A percentile compares a stretch with the other conserved stretches of the same genome.
Conservation (phyloP, 2,113 vertebrate species). For the Ptychochromis oligacanthus region DNA sequence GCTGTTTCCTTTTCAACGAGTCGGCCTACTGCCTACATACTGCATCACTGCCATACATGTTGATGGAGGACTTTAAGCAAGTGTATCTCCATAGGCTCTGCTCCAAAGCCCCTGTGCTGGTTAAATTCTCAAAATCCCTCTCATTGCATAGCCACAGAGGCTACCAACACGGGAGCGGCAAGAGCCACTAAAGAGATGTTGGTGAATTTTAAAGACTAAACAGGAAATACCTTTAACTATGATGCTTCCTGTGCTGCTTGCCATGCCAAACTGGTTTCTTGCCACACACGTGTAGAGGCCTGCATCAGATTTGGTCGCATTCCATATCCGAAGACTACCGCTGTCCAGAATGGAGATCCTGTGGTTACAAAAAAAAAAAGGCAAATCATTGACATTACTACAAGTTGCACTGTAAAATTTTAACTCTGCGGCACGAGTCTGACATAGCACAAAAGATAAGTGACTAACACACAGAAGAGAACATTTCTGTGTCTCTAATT, state of each 20-base stretch:
- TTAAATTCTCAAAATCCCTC: not conserved
- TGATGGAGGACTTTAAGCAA: not conserved
- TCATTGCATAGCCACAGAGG: not conserved
- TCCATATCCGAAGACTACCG: constrained; percentile 91
- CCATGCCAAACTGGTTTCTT: constrained; percentile 92
- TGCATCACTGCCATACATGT: not conserved
- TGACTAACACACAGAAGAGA: constrained; percentile 5
- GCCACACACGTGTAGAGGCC: constrained; percentile 93
- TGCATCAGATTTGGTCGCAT: constrained; percentile 87
- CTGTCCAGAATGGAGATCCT: constrained; percentile 88
- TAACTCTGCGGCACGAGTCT: not conserved
- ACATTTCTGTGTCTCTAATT: constrained; percentile 43
- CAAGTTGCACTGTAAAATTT: not conserved
- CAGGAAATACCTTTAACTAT: constrained; percentile 89
- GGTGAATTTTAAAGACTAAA: constrained; percentile 14
- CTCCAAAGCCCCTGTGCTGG: too few species aligned
- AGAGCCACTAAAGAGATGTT: constrained; percentile 6
- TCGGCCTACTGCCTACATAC: not conserved
- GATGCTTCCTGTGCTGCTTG: constrained; percentile 91
- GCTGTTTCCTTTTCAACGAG: not conserved
- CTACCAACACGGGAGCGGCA: not conserved
- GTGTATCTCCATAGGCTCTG: too few species aligned
- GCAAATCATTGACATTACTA: not conserved
- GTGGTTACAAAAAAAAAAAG: constrained; percentile 49
- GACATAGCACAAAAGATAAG: constrained; percentile 6